Base-by-base conservation (phyloP, 2,797 vertebrate genomes). In the Euthynnus affinis region DNA sequence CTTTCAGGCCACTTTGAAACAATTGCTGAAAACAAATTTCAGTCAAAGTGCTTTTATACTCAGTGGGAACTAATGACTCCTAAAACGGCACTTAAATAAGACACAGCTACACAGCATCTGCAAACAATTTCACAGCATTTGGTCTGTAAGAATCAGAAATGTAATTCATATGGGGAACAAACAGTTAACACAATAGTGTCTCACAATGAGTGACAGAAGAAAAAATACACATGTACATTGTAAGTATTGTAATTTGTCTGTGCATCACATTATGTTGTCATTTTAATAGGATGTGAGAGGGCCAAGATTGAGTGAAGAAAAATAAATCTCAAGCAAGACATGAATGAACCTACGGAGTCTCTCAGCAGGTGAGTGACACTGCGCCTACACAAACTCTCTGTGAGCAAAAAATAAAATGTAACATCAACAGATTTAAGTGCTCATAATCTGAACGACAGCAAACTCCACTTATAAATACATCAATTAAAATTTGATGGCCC, bases 401-500 rank as follows among this genome's bases (percentile, higher is more conserved):
- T 25, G 17, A 23, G 27, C 34, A 51, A 12, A 49, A 18, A 64
- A 32, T 22, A 40, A 49, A 64, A 51, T 12, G 5, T 3, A 29
- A 22, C 32, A 71, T 29, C 69, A 71, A 83, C 29, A 37, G 23
- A 42, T 22, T 40, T 51, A n/a, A 80, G 70, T 62, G 74, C 69
- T 64, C 63, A n/a, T 23, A 77, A 71, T 20, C 56, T 40, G 15
- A 85, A 63, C 6, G 32, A 82, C 86, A 83, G 65, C 66, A 74
- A 88, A 84, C 49, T 80, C 49, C 64, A 86, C 83, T 88, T 67
- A 51, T 23, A 74, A 51, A 80, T 68, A 71, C 48, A 56, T 59
- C 42, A 59, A 64, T 88, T 85, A 80, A 90, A 86, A 57, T 85
- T 83, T 89, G 18, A 90, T 80, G 74, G 4, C 14, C 52, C 40